Evolutionary conservation across 1,140 invertebrate species (phyloP), one percentile per base, ranked within the genome.

Genomic region (Drosophila tristis): DNA sequence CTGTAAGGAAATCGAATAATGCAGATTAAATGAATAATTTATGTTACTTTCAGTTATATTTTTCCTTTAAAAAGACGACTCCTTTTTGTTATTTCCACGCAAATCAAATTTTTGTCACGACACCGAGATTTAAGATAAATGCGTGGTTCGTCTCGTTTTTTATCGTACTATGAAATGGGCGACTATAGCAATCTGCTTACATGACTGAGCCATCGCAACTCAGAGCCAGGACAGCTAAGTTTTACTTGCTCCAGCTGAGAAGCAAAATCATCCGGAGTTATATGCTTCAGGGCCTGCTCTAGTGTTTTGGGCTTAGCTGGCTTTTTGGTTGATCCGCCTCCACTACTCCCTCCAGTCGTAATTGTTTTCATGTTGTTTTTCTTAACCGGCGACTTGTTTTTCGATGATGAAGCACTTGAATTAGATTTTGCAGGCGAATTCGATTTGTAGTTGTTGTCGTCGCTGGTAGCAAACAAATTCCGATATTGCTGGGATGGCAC

Each of bases 241-340:
- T 90, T 90, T 4, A 90, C 68, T 54, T 91, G 80, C 25, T 73
- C 80, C 49, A 92, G 44, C 47, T 91, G 74, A 13, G 71, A 71
- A 20, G 68, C 56, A 44, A 92, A 90, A 48, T 90, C 91, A 51
- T 81, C 82, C 4, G 74, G 45, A 5, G 77, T 89, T 48, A 92
- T 82, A 35, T 50, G 57, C 15, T 54, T 63, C 13, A 96, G 89
- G 23, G 95, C 95, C 85, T 93, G 94, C 84, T 96, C 95, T 49
- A 96, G 92, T 35, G 94, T 94, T 92, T 95, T 96, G 20, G 94
- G 94, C 80, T 94, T 93, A 20, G 60, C 44, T 4, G 58, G 61
- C 16, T 35, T 25, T 4, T 55, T 74, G 7, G 23, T 9, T 20
- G 43, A 2, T 0, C 29, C 31, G 9, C n/a, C n/a, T 25, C 31